These are phyloP conservation scores for Daubentonia madagascariensis DNA, from an alignment of 2,113 vertebrate species.

Conservation along the genomic window DNA sequence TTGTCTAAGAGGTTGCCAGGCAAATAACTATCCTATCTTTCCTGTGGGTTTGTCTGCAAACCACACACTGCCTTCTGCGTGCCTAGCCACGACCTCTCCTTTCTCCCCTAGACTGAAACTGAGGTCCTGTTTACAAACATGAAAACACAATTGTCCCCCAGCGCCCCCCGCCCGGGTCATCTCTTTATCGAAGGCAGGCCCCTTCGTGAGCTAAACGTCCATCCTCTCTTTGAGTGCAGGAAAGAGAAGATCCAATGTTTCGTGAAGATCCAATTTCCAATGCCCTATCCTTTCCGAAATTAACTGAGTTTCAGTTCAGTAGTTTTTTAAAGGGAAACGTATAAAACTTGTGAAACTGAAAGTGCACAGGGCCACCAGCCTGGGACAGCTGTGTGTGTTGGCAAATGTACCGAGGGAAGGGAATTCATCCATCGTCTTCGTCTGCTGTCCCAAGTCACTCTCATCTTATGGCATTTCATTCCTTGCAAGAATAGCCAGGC, in stretches of 20 bases:
- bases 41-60: neutral
- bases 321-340: neutral
- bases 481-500: neutral
- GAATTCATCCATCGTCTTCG: too few species aligned
- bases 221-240: neutral
- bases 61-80: neutral
- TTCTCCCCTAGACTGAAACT: neutral
- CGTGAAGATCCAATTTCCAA: too few species aligned
- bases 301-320: accelerated
- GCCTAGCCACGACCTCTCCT: neutral
- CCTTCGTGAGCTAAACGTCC: too few species aligned
- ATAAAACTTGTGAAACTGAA: neutral
- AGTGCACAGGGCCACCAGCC: accelerated
- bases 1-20: neutral
- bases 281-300: neutral
- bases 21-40: neutral
- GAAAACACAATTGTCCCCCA: neutral
- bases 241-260: too few species aligned
- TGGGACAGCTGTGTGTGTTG: neutral
- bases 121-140: too few species aligned
- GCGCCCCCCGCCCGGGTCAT: accelerated
- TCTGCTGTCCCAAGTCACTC: accelerated
- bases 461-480: neutral
- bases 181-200: accelerated
- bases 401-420: accelerated